These are phyloP conservation scores for Sebastes schlegelii DNA, from an alignment of 2,113 vertebrate species.

Conservation along the genomic window DNA sequence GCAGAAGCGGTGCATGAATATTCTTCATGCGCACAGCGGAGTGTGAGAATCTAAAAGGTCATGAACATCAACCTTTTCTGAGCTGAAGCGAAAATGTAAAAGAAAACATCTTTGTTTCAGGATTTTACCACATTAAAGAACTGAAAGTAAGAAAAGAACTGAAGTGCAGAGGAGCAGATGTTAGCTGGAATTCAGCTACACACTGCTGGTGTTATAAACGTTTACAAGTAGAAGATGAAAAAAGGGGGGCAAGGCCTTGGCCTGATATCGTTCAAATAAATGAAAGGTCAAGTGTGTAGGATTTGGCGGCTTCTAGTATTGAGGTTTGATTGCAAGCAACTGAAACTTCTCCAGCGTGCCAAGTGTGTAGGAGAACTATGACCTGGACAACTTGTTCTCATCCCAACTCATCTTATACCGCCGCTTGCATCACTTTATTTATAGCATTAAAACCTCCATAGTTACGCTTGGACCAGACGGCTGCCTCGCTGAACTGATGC, in stretches of 20 bases:
- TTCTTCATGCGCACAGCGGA: slow-evolving; percentile 19
- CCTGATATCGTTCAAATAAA: neutral
- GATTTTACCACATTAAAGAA: slow-evolving; percentile 22
- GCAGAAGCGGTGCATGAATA: slow-evolving; percentile 8
- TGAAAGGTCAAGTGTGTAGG: too few relatives aligned
- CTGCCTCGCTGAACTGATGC: too few relatives aligned
- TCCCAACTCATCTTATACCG: too few relatives aligned
- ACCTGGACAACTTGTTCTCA: too few relatives aligned
- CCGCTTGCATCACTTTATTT: too few relatives aligned
- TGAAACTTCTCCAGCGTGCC: too few relatives aligned
- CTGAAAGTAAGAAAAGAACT: slow-evolving; percentile 22
- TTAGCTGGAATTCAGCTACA: slow-evolving; percentile 24
- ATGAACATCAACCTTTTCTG: slow-evolving; percentile 45
- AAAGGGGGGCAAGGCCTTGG: neutral
- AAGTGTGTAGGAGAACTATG: too few relatives aligned
- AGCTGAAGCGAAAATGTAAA: slow-evolving; percentile 37
- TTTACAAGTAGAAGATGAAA: slow-evolving; percentile 9
- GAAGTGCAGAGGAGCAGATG: slow-evolving; percentile 22
- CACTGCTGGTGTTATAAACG: neutral
- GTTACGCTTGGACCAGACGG: too few relatives aligned
- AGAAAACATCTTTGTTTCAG: slow-evolving; percentile 31
- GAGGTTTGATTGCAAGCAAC: too few relatives aligned
- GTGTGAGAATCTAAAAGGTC: slow-evolving; percentile 59
- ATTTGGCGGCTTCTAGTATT: too few relatives aligned
- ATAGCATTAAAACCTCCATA: too few relatives aligned